Evolutionary conservation across 2,888 invertebrate genomes (phyloP).

Genomic region (Cactoblastis cactorum): DNA sequence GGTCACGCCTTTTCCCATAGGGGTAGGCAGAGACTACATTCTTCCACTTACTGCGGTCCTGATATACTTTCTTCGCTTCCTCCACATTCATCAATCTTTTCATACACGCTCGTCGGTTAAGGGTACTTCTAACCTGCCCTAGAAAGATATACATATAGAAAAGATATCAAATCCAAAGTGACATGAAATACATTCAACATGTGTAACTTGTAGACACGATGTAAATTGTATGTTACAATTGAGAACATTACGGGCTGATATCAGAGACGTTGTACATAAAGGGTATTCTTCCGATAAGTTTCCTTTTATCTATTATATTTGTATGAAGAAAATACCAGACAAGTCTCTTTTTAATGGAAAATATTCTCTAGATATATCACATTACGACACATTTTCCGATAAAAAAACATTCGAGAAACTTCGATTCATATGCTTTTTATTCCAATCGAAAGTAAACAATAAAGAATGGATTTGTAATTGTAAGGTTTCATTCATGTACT

Average conservation of each 20-base stretch:
- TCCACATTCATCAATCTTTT: too few species aligned
- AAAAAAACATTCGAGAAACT: slow-evolving; percentile 24
- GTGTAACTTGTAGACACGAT: background rate
- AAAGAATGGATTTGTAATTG: slow-evolving; percentile 13
- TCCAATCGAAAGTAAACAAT: slow-evolving; percentile 20
- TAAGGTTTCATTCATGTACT: background rate
- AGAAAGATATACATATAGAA: background rate
- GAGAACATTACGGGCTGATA: slow-evolving; percentile 1
- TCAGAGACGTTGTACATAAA: slow-evolving; percentile 5
- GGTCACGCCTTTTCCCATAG: too few species aligned
- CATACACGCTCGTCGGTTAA: too few species aligned
- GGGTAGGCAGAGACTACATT: too few species aligned
- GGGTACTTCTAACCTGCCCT: too few species aligned
- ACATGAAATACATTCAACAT: background rate
- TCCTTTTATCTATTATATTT: slow-evolving; percentile 6
- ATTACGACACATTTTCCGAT: background rate
- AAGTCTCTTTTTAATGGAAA: background rate
- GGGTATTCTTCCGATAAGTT: background rate
- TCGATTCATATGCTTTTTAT: slow-evolving; percentile 26
- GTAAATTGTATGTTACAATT: background rate
- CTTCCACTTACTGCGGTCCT: too few species aligned
- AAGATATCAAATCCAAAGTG: background rate
- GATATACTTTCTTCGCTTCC: too few species aligned
- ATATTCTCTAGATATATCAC: background rate
- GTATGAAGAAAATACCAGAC: slow-evolving; percentile 1